Evolutionary conservation across 2,113 vertebrate species (phyloP), one percentile per base, ranked within the genome.

Genomic region (Prunella fulvescens): DNA sequence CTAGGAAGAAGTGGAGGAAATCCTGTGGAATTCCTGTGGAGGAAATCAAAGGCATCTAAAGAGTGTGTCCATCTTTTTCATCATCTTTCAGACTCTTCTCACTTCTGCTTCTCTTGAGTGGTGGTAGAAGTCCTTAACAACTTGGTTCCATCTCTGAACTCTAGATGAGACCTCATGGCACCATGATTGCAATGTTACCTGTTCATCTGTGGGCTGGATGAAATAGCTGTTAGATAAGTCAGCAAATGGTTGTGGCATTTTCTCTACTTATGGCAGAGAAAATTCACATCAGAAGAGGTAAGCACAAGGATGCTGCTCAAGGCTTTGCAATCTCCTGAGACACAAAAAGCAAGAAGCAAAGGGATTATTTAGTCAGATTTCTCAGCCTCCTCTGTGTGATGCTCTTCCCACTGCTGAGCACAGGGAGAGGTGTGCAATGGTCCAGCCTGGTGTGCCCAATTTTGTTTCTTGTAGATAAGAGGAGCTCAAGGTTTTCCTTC

Each of bases 341-440:
- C 22, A 64, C 0, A 0, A 47, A 60, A 22, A 40, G 9, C 26
- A 72, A 40, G 47, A 81, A 62, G 18, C 14, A 60, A 44, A 56
- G 3, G 6, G 25, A 61, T 28, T 0, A 0, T 64, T 80, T 23
- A 65, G 19, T 23, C 48, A 35, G 17, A 39, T 45, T 64, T 56
- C 31, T 57, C n/a, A 25, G 0, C 24, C 47, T 8, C 7, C 31
- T 62, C 29, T 72, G 12, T 17, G 33, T 23, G 79, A 47, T 37
- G 7, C 15, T 85, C 20, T 33, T 83, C 40, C 48, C 76, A 25
- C 14, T 65, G 20, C 12, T 11, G 45, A 69, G 35, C 29, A 56
- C 18, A 54, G 47, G 0, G 1, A 64, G 48, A 58, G 15, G 16
- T 44, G 26, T 51, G 15, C 81, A 67, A 65, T 28, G 35, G 47